Evolutionary conservation across 2,113 vertebrate genomes (phyloP), one percentile per base, ranked within the genome.

Genomic region (Lipophrys pholis): DNA sequence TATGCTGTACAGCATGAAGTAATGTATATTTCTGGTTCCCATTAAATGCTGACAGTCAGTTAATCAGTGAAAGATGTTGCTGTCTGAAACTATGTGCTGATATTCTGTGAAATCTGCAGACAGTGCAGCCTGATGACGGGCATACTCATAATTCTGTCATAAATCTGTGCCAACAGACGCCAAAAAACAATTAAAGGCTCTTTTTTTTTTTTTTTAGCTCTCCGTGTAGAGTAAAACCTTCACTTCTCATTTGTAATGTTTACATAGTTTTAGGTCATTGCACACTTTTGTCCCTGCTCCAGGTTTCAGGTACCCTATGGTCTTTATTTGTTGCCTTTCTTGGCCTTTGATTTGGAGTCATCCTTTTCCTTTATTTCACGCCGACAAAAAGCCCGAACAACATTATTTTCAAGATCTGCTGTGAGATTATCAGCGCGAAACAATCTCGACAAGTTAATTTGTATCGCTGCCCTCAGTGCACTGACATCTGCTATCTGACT

Each of bases 31-130:
- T 77, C 79, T 81, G 71, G 51, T 82, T 61, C 60, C 55, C n/a
- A 77, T 87, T 86, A 82, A 46, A 77, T 5, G 10, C 57, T 73
- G 86, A 72, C 70, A 87, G 83, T 17, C 17, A 52, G 38, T 82
- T 84, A 76, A 83, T 85, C 76, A 84, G 35, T 14, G 68, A 81
- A 66, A 61, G 62, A 77, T 76, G 73, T 67, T 69, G 61, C 74
- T 43, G 69, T 77, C 65, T 43, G 30, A 61, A 75, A 80, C 49
- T 76, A 53, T 56, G 40, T 61, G 58, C 80, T 77, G 76, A 78
- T 75, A 62, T 51, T 74, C 38, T 51, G 40, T 59, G 57, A 89
- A 86, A 74, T 48, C 64, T 82, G 88, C 83, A 54, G 77, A 75
- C 58, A 53, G 48, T 55, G 78, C 76, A 79, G 14, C 21, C 46